phyloP scores from a whole-genome alignment of 2,888 invertebrate genomes.

The Aporophyla nigra region DNA sequence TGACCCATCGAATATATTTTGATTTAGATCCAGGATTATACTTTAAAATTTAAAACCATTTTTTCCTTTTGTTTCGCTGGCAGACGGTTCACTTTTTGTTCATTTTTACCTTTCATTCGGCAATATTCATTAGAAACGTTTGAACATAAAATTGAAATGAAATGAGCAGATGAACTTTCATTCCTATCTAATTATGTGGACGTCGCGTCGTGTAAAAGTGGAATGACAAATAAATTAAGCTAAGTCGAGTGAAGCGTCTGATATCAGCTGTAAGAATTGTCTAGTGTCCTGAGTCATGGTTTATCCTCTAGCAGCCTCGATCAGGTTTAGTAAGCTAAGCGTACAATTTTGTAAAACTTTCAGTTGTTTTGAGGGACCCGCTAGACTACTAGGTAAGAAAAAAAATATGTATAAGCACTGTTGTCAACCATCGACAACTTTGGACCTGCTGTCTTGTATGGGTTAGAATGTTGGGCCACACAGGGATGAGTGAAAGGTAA shows the following conservation, averaged over 20 bases:
- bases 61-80: background rate
- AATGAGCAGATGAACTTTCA: background rate
- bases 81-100: background rate
- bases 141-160: background rate
- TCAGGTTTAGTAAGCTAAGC: background rate
- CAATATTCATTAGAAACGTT: background rate
- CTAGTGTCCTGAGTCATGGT: background rate
- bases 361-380: background rate
- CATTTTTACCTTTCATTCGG: background rate
- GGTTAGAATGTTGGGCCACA: too few relatives aligned
- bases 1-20: slow-evolving; percentile 2
- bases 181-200: background rate
- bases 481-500: too few relatives aligned
- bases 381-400: background rate
- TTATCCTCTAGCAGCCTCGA: background rate
- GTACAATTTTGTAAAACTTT: background rate
- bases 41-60: background rate
- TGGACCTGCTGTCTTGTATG: too few relatives aligned
- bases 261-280: background rate
- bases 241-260: background rate
- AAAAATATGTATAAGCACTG: too few relatives aligned
- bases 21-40: background rate
- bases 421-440: too few relatives aligned
- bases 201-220: background rate
- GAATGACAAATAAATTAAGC: background rate